Conservation (phyloP, 2,113 vertebrate species). For the Mustela lutreola region DNA sequence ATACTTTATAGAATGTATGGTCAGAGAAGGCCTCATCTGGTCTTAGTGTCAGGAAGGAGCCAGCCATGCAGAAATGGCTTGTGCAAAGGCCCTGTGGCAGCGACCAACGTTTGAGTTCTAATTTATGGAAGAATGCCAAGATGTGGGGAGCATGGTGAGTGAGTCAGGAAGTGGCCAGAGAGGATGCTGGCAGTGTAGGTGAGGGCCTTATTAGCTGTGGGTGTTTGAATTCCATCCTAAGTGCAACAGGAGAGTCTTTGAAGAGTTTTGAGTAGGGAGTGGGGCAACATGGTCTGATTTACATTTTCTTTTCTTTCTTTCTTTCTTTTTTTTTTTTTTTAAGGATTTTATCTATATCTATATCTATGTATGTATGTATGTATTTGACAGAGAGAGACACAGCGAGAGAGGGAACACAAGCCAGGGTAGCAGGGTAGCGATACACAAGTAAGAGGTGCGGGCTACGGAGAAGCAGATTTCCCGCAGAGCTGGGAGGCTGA, state of each 20-base stretch:
- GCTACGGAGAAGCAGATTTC: too few relatives aligned
- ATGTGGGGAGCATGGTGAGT: not conserved
- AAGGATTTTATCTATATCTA: too few relatives aligned
- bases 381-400: too few relatives aligned
- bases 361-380: too few relatives aligned
- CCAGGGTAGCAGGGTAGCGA: too few relatives aligned
- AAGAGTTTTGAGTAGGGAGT: not conserved
- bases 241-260: not conserved
- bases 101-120: not conserved
- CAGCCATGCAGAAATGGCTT: not conserved
- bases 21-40: not conserved
- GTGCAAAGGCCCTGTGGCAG: constrained; percentile 13
- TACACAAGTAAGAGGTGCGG: too few relatives aligned
- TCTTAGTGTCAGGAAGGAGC: not conserved
- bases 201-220: not conserved
- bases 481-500: too few relatives aligned
- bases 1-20: not conserved
- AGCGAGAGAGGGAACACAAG: too few relatives aligned
- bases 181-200: not conserved
- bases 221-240: constrained; percentile 7
- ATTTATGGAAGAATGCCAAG: not conserved
- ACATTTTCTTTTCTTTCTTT: not conserved
- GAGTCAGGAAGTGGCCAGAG: not conserved
- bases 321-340: too few relatives aligned
- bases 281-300: not conserved